Conservation (phyloP, 2,888 invertebrate species). For the Coelinius sp. region DNA sequence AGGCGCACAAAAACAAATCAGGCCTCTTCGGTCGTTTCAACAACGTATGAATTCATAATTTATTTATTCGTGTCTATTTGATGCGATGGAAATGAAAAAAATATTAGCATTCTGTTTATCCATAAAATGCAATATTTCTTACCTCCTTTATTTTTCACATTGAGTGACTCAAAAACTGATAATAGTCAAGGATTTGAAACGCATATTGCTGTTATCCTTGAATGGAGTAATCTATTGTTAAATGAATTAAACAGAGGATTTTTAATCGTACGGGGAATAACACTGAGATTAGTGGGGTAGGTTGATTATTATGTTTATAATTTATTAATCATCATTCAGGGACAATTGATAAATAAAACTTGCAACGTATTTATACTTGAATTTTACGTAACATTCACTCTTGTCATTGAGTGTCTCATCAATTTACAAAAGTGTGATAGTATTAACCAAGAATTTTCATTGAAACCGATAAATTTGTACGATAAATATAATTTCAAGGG, state of each 20-base stretch:
- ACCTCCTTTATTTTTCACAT: background rate
- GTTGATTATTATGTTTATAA: constrained; percentile 29
- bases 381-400: constrained; percentile 31
- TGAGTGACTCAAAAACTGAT: background rate
- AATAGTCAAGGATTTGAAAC: background rate
- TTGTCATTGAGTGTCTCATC: constrained; percentile 14
- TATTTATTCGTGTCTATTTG: background rate
- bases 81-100: background rate
- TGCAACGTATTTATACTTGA: background rate
- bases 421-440: background rate
- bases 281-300: constrained; percentile 41
- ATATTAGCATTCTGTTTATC: background rate
- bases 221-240: background rate
- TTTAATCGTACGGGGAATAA: constrained; percentile 29
- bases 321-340: constrained; percentile 10
- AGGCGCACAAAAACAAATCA: constrained; percentile 25
- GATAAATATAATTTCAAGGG: constrained; percentile 21
- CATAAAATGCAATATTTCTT: background rate
- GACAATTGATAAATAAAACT: background rate
- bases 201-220: background rate
- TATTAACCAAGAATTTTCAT: constrained; percentile 4
- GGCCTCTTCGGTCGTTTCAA: background rate
- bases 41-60: background rate
- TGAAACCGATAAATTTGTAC: constrained; percentile 13
- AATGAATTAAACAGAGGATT: background rate